Base-by-base conservation (phyloP, 2,888 invertebrate genomes). In the Megalurothrips usitatus region DNA sequence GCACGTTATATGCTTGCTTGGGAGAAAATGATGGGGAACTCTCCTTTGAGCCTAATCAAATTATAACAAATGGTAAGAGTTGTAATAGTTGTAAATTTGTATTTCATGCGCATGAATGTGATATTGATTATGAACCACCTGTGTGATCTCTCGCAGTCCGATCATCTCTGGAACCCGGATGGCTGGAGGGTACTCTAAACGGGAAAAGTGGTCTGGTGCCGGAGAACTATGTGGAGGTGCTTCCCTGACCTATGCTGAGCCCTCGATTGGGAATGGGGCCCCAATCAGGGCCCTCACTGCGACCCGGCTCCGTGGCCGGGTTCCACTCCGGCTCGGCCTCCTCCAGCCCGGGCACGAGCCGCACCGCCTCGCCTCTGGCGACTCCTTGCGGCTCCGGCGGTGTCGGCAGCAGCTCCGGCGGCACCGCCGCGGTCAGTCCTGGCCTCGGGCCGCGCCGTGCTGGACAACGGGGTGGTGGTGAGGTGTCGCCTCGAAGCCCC, bases 31-130 rank as follows among this genome's bases (percentile, higher is more conserved):
- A 97, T 86, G 96, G 97, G 83, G 99, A 99, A 90, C 90, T 99
- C 84, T 97, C 97, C 48, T 99, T 99, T 90, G 97, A 98, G 89
- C 97, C 98, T 83, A 98, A 99, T 91, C 96, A 98, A 91, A 96
- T 99, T 86, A 96, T 99, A 85, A 96, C 95, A 83, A 96, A 98
- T 90, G 97, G 98, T 97, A 89, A 89, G 89, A 81, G 75, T n/a
- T 11, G 68, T 43, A 63, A 82, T 80, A 6, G 68, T 28, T 23
- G 14, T 34, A 17, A 19, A 80, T 80, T 80, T 80, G 48, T 80
- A 10, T 19, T 78, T 58, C 58, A 48, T 81, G 79, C 80, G 47
- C 28, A 34, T 43, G 34, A 78, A 52, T 82, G 80, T 81, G 79
- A 17, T n/a, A 75, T 6, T 48, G 78, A 49, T 43, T 43, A 43